Base-by-base conservation (phyloP, 64 coral and sea anemone genomes). In the Porites australiensis region DNA sequence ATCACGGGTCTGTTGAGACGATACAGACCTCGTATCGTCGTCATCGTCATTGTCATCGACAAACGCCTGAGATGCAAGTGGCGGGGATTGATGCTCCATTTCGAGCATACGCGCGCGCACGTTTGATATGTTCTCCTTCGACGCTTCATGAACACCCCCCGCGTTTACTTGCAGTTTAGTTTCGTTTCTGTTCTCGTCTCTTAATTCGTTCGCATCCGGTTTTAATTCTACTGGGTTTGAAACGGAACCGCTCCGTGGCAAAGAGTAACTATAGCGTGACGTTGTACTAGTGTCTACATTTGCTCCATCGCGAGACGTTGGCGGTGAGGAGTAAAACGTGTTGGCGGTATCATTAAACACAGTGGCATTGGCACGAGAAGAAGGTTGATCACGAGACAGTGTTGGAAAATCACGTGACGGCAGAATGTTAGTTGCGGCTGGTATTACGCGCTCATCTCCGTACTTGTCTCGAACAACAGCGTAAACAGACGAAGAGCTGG, bases 401-500 rank as follows among this genome's bases (percentile, higher is more conserved):
- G 77, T 20, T 44, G 52, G n/a, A 3, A 51, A 66, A 49, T 84
- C 81, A 68, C 81, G 81, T 43, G 81, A 69, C 18, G 81, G 62
- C 45, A 45, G 61, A n/a, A 20, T 80, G 54, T 80, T 76, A 16
- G 9, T 80, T 80, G 21, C 44, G 21, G 8, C 44, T 10, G 81
- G 37, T 14, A 84, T 48, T 19, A 84, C 63, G 61, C 19, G 81
- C 12, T 84, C 81, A 4, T 84, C 81, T 46, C 63, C 81, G 2
- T 14, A 46, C 64, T 84, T 84, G 46, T 84, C 45, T n/a, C 81
- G 81, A 66, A 84, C 81, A 51, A 84, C 47, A 3, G 81, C 81
- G n/a, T 68, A 84, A 3, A 84, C 63, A 15, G 81, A 51, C 47
- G 81, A 84, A 18, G 81, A 68, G 11, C 19, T 84, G 13, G 51